Evolutionary conservation across 2,113 vertebrate genomes (phyloP), one percentile per base, ranked within the genome.

Genomic region (Tamias sibiricus): DNA sequence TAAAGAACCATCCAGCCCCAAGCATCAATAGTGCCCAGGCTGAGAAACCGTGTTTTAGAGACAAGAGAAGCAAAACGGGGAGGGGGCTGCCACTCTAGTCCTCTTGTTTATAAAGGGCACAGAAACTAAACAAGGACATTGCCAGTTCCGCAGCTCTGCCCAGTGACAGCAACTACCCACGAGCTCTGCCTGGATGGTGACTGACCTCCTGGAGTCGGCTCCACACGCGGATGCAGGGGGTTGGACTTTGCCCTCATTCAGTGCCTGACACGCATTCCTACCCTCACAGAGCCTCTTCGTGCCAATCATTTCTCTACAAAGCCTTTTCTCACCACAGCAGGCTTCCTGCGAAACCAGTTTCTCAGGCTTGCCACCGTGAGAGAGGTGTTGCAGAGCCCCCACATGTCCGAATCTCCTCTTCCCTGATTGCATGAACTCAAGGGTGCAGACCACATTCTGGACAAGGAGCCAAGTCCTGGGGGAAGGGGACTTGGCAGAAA

Each of bases 301-400:
- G 93, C n/a, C 91, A 47, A 2, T 6, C 0, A 19, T 0, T 35
- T 37, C 74, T 93, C 74, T 59, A 20, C 17, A 76, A 90, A 74
- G 37, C 68, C 91, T 69, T 40, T 54, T 80, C 76, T 87, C 17
- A 32, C 59, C 14, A 2, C 8, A 30, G 40, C 81, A 13, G 74
- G 66, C 69, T 94, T 95, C 94, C 84, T 40, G 83, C 26, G 69
- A 75, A 97, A 93, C 97, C 88, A 54, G 97, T 96, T 93, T 88
- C 77, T 87, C 95, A 54, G 44, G 95, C 42, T 54, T 13, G 14
- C 74, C 20, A 28, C 3, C 13, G 0, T 4, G 9, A 57, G 57
- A 64, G 59, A 28, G 0, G 19, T 66, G 66, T 59, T 77, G 69
- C 71, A 28, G 8, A 62, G 54, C 76, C 28, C 40, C 47, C 3